Evolutionary conservation across 2,113 vertebrate species (phyloP).

Genomic region (Petromus typicus): DNA sequence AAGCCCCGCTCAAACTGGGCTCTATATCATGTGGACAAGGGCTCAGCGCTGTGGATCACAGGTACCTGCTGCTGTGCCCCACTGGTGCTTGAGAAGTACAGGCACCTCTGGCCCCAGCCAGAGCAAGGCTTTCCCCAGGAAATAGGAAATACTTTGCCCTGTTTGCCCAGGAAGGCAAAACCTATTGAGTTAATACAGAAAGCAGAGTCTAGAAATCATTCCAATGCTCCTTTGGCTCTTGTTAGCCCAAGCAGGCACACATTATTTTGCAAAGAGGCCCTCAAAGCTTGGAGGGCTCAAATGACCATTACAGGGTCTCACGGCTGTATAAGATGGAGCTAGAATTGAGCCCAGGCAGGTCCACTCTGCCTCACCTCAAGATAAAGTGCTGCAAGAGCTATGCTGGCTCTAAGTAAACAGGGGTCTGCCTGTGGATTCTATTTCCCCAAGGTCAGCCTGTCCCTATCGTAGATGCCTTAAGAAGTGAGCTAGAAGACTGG

Average conservation of each 20-base stretch:
- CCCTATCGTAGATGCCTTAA: not conserved
- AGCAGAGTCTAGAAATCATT: not conserved
- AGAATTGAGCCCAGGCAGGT: slow-evolving; percentile 32
- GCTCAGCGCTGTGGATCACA: not conserved
- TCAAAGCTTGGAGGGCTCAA: slow-evolving; percentile 7
- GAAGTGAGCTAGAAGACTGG: not conserved
- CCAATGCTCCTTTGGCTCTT: not conserved
- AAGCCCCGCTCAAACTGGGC: not conserved
- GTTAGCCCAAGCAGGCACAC: not conserved
- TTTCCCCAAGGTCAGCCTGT: not conserved
- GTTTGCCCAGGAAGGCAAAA: not conserved
- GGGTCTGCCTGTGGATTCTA: not conserved
- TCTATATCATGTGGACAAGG: not conserved
- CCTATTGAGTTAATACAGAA: not conserved
- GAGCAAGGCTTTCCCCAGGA: not conserved
- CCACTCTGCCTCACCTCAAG: not conserved
- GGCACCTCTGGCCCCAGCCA: not conserved
- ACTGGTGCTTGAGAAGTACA: slow-evolving; percentile 35
- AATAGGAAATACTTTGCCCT: not conserved
- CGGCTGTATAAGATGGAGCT: not conserved
- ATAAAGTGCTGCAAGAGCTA: not conserved
- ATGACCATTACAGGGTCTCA: slow-evolving; percentile 9
- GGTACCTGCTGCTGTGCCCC: not conserved
- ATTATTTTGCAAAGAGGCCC: slow-evolving; percentile 34
- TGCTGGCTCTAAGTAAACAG: not conserved